Evolutionary conservation across 2,888 invertebrate species (phyloP).

Genomic region (Eupithecia tripunctaria): DNA sequence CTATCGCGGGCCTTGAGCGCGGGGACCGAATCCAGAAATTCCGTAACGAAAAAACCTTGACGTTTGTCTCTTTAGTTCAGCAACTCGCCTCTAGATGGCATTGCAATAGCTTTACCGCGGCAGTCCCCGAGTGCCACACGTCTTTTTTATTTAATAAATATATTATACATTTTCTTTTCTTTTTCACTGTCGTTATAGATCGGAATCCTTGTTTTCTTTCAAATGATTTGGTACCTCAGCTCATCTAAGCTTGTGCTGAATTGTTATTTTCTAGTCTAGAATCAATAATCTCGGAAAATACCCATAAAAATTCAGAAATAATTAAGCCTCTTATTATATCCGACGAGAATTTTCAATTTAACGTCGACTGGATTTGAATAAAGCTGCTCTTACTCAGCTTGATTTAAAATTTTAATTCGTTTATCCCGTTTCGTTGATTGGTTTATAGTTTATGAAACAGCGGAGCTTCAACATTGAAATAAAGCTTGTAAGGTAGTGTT

Average conservation of each 20-base stretch:
- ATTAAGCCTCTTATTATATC: not conserved
- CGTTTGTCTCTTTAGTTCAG: too few relatives aligned
- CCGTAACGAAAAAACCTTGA: too few relatives aligned
- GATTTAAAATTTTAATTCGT: slow-evolving; percentile 3
- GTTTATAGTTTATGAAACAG: not conserved
- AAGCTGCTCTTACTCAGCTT: not conserved
- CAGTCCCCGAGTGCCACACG: too few relatives aligned
- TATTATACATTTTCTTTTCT: not conserved
- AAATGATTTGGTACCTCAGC: too few relatives aligned
- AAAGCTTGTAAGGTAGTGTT: not conserved
- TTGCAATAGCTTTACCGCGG: too few relatives aligned
- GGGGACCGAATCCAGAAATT: too few relatives aligned
- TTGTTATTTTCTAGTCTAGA: not conserved
- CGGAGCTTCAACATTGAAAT: not conserved
- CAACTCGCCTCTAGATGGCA: too few relatives aligned
- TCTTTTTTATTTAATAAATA: too few relatives aligned
- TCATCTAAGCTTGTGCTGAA: not conserved
- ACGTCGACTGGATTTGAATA: slow-evolving; percentile 2
- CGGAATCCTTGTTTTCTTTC: too few relatives aligned
- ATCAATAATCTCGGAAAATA: not conserved
- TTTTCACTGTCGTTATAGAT: too few relatives aligned
- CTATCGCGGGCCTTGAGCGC: too few relatives aligned
- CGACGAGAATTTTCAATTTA: not conserved
- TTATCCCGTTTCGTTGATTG: not conserved
- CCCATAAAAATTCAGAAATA: not conserved